Evolutionary conservation across 2,888 invertebrate genomes (phyloP).

Genomic region (Epistrophe eligans): DNA sequence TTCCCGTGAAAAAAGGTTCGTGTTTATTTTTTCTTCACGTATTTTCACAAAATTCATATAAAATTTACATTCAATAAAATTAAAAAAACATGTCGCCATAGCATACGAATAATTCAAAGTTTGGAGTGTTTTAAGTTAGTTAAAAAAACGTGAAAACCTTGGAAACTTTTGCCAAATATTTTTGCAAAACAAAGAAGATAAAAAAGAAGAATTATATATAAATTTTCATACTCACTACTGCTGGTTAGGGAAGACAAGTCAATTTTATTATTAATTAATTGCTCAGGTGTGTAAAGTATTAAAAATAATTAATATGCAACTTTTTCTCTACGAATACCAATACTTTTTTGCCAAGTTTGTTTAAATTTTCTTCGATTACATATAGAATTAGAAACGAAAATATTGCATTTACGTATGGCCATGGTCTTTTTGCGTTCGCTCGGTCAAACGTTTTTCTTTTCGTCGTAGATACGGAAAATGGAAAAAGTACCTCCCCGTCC

Average conservation of each 20-base stretch:
- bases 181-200: conserved; percentile 65
- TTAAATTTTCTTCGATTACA: conserved; percentile 8
- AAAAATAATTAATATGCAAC: conserved; percentile 13
- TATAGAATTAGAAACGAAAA: conserved; percentile 63
- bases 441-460: conserved; percentile 45
- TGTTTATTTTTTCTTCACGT: conserved; percentile 69
- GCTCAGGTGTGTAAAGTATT: conserved; percentile 65
- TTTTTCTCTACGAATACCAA: conserved; percentile 18
- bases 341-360: neutral
- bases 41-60: conserved; percentile 50
- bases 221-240: conserved; percentile 25
- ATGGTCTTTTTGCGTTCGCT: conserved; percentile 10
- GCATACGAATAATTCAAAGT: conserved; percentile 29
- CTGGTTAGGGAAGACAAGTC: conserved; percentile 31
- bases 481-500: conserved; percentile 19
- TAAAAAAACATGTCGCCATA: conserved; percentile 55
- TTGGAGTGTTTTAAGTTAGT: conserved; percentile 44
- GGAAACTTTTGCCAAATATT: conserved; percentile 29
- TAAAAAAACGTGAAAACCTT: conserved; percentile 43
- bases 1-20: conserved; percentile 74
- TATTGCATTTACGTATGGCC: conserved; percentile 35
- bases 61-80: conserved; percentile 20
- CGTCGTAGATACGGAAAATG: conserved; percentile 41
- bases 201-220: conserved; percentile 30
- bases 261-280: conserved; percentile 48